Evolutionary conservation across 2,888 invertebrate genomes (phyloP).

Genomic region (Conomelus anceps): DNA sequence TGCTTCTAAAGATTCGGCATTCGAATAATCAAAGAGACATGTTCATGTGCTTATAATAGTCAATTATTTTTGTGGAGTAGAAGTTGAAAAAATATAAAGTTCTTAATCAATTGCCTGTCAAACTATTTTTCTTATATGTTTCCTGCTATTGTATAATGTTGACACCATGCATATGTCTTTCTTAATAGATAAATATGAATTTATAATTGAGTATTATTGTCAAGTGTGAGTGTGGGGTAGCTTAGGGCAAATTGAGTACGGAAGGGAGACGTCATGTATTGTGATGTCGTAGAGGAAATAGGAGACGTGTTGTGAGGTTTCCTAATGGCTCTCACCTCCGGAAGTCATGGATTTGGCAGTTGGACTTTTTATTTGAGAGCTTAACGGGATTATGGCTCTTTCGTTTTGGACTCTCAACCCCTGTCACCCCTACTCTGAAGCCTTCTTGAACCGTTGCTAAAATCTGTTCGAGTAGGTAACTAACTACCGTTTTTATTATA

Average conservation of each 20-base stretch:
- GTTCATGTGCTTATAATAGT: no score
- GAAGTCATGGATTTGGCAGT: not conserved
- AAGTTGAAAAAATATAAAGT: no score
- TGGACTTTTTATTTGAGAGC: not conserved
- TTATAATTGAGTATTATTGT: not conserved
- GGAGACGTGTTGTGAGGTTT: not conserved
- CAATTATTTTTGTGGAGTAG: no score
- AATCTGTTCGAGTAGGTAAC: not conserved
- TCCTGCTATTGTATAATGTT: not conserved
- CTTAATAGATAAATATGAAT: not conserved
- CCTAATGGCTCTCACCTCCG: not conserved
- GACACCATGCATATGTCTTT: not conserved
- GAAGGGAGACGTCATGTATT: not conserved
- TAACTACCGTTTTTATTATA: not conserved
- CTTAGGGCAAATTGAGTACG: not conserved
- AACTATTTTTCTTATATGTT: not conserved
- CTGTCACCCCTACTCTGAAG: not conserved
- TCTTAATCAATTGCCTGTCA: no score
- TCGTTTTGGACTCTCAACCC: not conserved
- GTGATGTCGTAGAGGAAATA: not conserved
- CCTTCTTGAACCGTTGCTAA: not conserved
- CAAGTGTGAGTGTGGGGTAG: not conserved
- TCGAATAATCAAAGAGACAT: no score
- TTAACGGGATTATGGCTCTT: not conserved
- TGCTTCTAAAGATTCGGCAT: not conserved